These are phyloP conservation scores for Pollenia griseotomentosa DNA, from an alignment of 2,888 invertebrate genomes.

Conservation along the genomic window DNA sequence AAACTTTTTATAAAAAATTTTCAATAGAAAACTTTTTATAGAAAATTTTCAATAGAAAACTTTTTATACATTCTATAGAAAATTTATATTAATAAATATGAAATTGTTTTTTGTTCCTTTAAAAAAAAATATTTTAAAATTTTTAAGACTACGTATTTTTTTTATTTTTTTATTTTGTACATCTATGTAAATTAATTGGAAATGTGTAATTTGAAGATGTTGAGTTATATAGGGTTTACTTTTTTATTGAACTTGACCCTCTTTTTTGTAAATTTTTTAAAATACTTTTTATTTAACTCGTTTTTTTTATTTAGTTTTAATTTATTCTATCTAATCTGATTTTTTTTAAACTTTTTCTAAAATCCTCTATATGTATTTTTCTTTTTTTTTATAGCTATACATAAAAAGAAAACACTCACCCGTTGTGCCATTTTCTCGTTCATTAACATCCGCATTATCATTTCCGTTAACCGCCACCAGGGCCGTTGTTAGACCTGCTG, in stretches of 20 bases:
- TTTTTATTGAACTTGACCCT: slow-evolving; percentile 50
- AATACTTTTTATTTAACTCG: neutral
- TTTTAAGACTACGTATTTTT: no score
- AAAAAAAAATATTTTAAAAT: no score
- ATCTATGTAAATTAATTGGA: no score
- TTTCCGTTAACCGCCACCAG: slow-evolving; percentile 57
- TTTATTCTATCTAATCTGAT: neutral
- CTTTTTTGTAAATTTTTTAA: neutral
- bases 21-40: no score
- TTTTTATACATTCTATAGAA: no score
- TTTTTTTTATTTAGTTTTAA: slow-evolving; percentile 7
- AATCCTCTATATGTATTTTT: neutral
- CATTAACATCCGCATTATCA: slow-evolving; percentile 74
- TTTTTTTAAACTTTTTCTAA: no score
- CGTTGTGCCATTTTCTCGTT: slow-evolving; percentile 80
- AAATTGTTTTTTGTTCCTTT: no score
- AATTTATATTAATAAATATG: no score
- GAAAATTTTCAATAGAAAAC: no score
- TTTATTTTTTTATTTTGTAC: no score
- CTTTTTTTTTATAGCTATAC: neutral
- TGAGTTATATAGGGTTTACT: neutral
- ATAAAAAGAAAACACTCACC: slow-evolving; percentile 77
- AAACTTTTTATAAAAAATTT: no score
- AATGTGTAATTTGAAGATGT: no score
- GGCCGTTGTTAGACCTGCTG: slow-evolving; percentile 72